Base-by-base conservation (phyloP, 2,113 vertebrate species). In the Macaca nemestrina region DNA sequence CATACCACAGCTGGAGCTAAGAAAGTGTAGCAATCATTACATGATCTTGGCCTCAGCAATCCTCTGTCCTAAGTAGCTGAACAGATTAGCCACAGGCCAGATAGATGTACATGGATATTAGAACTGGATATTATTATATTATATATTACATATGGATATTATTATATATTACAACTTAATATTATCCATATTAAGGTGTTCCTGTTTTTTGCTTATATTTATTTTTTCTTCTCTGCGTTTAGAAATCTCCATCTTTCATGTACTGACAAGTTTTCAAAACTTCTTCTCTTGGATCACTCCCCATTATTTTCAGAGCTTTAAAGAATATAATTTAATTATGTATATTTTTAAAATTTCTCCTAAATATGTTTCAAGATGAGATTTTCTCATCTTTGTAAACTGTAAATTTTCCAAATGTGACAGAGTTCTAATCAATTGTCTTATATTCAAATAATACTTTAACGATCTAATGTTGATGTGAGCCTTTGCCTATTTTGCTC, bases 281-380 rank as follows among this genome's bases (percentile, higher is more conserved):
- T 73, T 48, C 12, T 95, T 85, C 68, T 70, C 73, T 89, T 86
- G 67, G 25, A 23, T 81, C 55, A 16, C 20, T 82, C 32, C 59
- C 59, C 10, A 48, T 80, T 89, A 38, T 76, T 87, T 95, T 88
- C 59, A 93, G 48, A 90, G 67, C 45, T 88, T 93, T 88, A 43
- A 83, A 80, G 38, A 73, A 93, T 83, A 91, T 59, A 43, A 48
- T 50, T 79, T 32, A 20, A 82, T 82, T n/a, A 43, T 43, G 50
- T 67, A 70, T 40, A 55, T 92, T 68, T 92, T 50, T 30, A 67
- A 40, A 38, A 2, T 52, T 61, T 95, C 59, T 93, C 8, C 9
- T 84, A 43, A 88, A 57, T 57, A 30, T 91, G 35, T 79, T 83
- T 79, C 64, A 59, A 91, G 30, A 30, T 68, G 68, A 86, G 73